Base-by-base conservation (phyloP, 1,140 invertebrate species). In the Anastrepha obliqua region DNA sequence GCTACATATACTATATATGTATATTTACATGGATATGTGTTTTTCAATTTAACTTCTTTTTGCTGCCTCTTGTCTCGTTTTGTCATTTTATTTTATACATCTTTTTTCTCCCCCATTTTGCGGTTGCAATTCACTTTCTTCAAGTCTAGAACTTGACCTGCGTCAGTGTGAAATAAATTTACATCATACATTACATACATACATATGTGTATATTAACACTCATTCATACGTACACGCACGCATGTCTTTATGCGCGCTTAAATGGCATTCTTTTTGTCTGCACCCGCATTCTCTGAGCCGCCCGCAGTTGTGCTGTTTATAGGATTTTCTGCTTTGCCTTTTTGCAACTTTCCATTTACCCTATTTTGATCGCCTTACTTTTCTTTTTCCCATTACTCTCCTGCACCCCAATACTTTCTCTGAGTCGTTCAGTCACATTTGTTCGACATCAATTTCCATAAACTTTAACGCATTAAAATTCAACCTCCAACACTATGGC, bases 381-480 rank as follows among this genome's bases (percentile, higher is more conserved):
- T 55, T 51, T 15, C 67, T 39, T 11, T 17, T 6, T 55, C 20
- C 39, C 0, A 51, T 55, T 29, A 15, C n/a, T 29, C 2, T 20
- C 1, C n/a, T n/a, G n/a, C 47, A 74, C 13, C 44, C 0, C 17
- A 55, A 2, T 11, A 74, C 1, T 47, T 29, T n/a, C 17, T 55
- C n/a, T 58, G 51, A 7, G 74, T 55, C 74, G 8, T 29, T 20
- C 5, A 42, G 39, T 74, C 39, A 74, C 42, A 55, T 20, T 58
- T 81, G 74, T 81, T 81, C n/a, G 17, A 81, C 74, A 81, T 81
- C 74, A 55, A 81, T 81, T 81, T 81, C 74, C 74, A 81, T 55
- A 81, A 81, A 81, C 17, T 81, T 81, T 58, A 81, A 58, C 74
- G n/a, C 47, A 81, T 51, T 81, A 51, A 81, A 55, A 42, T 81